Conservation (phyloP, 2,113 vertebrate species). For the Taxidea taxus region DNA sequence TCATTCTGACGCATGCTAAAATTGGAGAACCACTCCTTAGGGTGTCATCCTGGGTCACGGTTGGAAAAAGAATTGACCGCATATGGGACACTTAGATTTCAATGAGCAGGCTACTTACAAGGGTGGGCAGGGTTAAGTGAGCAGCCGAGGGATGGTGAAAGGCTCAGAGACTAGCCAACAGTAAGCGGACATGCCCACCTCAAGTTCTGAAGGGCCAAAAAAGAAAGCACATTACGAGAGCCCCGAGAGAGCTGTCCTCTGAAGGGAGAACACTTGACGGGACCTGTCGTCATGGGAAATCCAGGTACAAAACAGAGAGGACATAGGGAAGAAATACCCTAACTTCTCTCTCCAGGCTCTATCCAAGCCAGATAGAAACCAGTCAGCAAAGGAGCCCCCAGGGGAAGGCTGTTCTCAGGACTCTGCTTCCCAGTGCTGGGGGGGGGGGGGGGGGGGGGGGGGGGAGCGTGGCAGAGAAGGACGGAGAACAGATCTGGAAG, state of each 20-base stretch:
- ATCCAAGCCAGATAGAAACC: background rate
- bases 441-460: too few species aligned
- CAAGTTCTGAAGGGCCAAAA: background rate
- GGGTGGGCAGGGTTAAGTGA: background rate
- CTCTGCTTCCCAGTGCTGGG: background rate
- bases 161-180: background rate
- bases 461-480: background rate
- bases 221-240: background rate
- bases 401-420: background rate
- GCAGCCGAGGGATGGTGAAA: background rate
- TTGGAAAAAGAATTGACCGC: background rate
- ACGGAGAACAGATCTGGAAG: background rate
- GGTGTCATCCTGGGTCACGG: background rate
- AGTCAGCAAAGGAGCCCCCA: background rate
- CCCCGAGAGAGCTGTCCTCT: background rate
- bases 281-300: background rate
- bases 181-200: background rate
- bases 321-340: background rate
- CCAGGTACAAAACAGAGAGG: background rate
- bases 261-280: background rate
- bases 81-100: background rate
- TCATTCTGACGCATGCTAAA: background rate
- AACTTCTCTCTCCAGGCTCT: background rate
- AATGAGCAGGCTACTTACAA: background rate
- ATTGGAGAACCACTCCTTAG: background rate